These are phyloP conservation scores for Griposia aprilina DNA, from an alignment of 2,888 invertebrate species.

Conservation along the genomic window DNA sequence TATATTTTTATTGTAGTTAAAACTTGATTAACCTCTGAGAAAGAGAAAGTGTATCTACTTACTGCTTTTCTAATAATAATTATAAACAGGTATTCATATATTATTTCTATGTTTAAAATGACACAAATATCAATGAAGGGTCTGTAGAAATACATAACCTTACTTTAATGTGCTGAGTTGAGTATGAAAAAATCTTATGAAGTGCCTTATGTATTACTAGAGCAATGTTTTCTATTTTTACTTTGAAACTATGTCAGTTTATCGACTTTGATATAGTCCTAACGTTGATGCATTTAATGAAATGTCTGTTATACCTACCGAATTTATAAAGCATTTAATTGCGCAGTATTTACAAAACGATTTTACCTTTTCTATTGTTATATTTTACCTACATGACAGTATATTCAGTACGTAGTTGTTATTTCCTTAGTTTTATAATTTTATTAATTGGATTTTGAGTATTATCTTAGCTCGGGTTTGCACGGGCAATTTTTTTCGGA, in stretches of 20 bases:
- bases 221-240: neutral
- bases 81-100: neutral
- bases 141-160: neutral
- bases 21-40: neutral
- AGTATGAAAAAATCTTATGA: neutral
- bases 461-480: slow-evolving; percentile 19
- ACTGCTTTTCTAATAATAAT: neutral
- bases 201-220: slow-evolving; percentile 18
- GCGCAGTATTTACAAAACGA: slow-evolving; percentile 47
- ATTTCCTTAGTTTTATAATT: slow-evolving; percentile 12
- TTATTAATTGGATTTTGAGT: slow-evolving; percentile 38
- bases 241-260: too few species aligned
- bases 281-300: slow-evolving; percentile 38
- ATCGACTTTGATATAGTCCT: neutral
- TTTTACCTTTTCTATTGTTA: slow-evolving; percentile 59
- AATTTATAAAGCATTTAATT: slow-evolving; percentile 54
- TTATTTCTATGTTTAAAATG: slow-evolving; percentile 9
- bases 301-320: neutral
- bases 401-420: slow-evolving; percentile 52
- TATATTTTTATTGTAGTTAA: neutral
- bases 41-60: neutral
- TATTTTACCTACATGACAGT: slow-evolving; percentile 78
- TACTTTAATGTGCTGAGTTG: neutral
- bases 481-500: too few species aligned
- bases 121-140: neutral